Percentiles rank a stretch among this genome's conserved stretches.
Evolutionary conservation across 2,888 invertebrate species (phyloP).

Genomic region (Neria commutata): DNA sequence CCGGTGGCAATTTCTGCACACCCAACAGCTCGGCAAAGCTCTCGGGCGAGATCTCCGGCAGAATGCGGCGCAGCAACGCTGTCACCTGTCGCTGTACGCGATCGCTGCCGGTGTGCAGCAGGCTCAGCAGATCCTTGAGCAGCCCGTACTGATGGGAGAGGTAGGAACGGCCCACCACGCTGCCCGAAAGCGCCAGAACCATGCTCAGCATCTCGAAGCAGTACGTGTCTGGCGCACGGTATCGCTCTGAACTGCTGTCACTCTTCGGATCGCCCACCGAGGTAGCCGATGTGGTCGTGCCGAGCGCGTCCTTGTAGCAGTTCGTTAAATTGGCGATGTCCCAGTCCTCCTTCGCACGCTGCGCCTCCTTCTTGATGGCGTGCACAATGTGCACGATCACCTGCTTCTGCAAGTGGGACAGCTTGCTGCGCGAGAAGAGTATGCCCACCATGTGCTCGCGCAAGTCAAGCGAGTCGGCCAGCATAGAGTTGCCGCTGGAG

Average conservation of each 20-base stretch:
- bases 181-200: conserved; percentile 91
- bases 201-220: conserved; percentile 97
- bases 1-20: conserved; percentile 73
- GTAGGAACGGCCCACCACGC: conserved; percentile 87
- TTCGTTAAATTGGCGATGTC: conserved; percentile 67
- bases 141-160: conserved; percentile 87
- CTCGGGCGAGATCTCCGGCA: conserved; percentile 88
- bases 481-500: conserved; percentile 51
- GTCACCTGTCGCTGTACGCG: conserved; percentile 92
- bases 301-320: conserved; percentile 43
- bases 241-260: conserved; percentile 52
- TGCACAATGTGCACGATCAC: conserved; percentile 89
- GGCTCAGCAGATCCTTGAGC: conserved; percentile 80
- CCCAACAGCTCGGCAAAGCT: conserved; percentile 79
- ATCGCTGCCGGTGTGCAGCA: conserved; percentile 93
- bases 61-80: conserved; percentile 81
- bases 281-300: conserved; percentile 39
- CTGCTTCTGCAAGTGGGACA: conserved; percentile 92
- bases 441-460: conserved; percentile 97
- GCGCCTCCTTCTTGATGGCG: conserved; percentile 88
- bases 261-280: conserved; percentile 40
- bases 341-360: conserved; percentile 89
- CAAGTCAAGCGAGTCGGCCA: conserved; percentile 71
- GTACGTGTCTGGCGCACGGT: conserved; percentile 76
- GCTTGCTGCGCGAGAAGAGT: conserved; percentile 89